Conservation (phyloP, 2,113 vertebrate species). For the Perca schrenkii region DNA sequence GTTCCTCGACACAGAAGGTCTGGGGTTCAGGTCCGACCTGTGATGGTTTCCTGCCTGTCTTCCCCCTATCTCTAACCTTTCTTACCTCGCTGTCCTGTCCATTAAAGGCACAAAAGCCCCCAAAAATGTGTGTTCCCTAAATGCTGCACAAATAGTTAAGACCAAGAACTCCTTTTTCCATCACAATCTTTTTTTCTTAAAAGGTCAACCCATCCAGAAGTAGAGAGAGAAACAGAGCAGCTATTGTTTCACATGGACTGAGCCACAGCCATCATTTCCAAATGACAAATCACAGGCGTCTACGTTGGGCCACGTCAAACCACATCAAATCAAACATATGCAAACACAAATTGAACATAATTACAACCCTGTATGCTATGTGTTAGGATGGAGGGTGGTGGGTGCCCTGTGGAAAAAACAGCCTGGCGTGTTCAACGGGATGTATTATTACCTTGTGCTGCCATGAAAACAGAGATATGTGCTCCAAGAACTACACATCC, state of each 20-base stretch:
- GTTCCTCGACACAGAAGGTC: too few species aligned
- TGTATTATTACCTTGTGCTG: constrained; percentile 50
- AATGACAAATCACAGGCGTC: constrained; percentile 50
- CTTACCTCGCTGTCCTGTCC: too few species aligned
- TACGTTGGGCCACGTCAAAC: constrained; percentile 49
- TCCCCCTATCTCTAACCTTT: too few species aligned
- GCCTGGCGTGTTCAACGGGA: constrained; percentile 19
- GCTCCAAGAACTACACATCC: constrained; percentile 41
- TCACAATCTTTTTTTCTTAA: not conserved
- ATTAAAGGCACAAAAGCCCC: too few species aligned
- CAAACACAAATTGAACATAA: constrained; percentile 52
- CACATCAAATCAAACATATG: constrained; percentile 52
- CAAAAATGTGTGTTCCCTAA: constrained; percentile 7
- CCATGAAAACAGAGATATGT: constrained; percentile 36
- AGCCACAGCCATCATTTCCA: constrained; percentile 34
- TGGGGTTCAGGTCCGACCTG: too few species aligned
- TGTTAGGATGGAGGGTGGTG: constrained; percentile 21
- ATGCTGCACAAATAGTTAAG: constrained; percentile 29
- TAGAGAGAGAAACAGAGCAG: constrained; percentile 42
- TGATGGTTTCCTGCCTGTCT: too few species aligned
- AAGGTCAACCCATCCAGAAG: not conserved
- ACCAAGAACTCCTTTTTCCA: constrained; percentile 38
- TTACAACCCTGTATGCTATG: constrained; percentile 21
- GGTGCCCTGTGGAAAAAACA: constrained; percentile 36
- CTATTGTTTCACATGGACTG: constrained; percentile 32